Evolutionary conservation across 2,797 vertebrate genomes (phyloP), one percentile per base, ranked within the genome.

Genomic region (Phrynocephalus vlangalii): DNA sequence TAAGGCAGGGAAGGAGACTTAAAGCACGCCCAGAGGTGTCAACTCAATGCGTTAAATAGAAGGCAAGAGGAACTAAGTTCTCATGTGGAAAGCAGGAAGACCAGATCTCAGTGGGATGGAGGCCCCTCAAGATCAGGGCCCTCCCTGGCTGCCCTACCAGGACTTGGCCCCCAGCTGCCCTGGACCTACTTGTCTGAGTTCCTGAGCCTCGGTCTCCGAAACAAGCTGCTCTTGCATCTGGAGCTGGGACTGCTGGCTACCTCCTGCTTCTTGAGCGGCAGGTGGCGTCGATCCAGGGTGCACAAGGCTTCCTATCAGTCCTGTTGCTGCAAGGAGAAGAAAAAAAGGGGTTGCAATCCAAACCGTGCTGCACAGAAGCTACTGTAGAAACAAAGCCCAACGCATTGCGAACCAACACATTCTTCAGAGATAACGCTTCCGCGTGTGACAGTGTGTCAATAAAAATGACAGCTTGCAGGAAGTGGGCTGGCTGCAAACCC

Each of bases 151-250:
- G 67, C 9, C 63, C 6, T 9, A 3, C 11, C 16, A 11, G 6
- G 50, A 15, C 30, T 73, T 33, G 50, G n/a, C 20, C 3, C 5
- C 2, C n/a, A 44, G 1, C 80, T 33, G 4, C 1, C 1, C 22
- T 56, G 7, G 22, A 1, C 93, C 96, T 96, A 99, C 99, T 98
- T 99, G 98, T 86, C 96, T 97, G n/a, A 99, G 97, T 89, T 99
- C 98, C 94, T 97, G 97, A 78, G 97, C 97, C 81, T 99, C 98
- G 0, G 96, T 96, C 91, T 98, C 97, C 1, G 98, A 98, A 73
- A 98, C 96, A 5, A 96, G 87, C 13, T 97, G 97, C 88, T 97
- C 95, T 20, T 97, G 96, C 70, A 94, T 93, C 85, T 98, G 97
- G 86, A 98, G 95, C 94, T 98, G 98, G 88, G 96, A 86, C 85